Evolutionary conservation across 2,888 invertebrate species (phyloP).

Genomic region (Hypselothyrea guttata): DNA sequence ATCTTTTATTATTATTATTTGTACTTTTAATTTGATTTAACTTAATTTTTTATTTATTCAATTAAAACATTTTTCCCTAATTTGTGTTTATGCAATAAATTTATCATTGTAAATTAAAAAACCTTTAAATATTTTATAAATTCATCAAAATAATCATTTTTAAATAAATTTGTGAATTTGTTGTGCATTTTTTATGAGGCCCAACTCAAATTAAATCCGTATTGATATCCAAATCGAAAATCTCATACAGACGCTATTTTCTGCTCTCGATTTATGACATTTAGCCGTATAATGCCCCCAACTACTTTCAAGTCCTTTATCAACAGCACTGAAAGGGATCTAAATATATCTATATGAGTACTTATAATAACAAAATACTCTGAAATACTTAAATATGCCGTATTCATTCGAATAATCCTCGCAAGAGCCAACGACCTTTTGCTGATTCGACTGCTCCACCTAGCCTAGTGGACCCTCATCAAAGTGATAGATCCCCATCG

Average conservation of each 20-base stretch:
- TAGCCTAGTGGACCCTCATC: conserved; percentile 57
- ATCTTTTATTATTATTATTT: too few species aligned
- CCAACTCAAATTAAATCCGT: neutral
- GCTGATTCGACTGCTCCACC: conserved; percentile 11
- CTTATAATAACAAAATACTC: conserved; percentile 1
- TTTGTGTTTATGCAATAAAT: too few species aligned
- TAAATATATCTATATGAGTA: conserved; percentile 3
- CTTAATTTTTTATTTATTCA: too few species aligned
- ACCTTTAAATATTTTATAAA: too few species aligned
- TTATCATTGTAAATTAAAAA: too few species aligned
- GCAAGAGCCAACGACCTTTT: conserved; percentile 39
- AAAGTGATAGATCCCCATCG: conserved; percentile 69
- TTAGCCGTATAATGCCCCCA: conserved; percentile 18
- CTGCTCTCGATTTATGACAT: conserved; percentile 45
- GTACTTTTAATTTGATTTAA: too few species aligned
- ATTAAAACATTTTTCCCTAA: too few species aligned
- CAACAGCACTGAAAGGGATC: conserved; percentile 22
- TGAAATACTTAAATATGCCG: conserved; percentile 38
- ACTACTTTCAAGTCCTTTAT: conserved; percentile 48
- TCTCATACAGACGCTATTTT: neutral
- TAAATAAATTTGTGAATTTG: too few species aligned
- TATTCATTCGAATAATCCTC: conserved; percentile 54
- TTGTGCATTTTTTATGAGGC: neutral
- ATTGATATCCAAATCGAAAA: too few species aligned
- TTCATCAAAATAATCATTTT: too few species aligned